phyloP scores from a whole-genome alignment of 2,888 invertebrate genomes.

The Diplolepis rosae region DNA sequence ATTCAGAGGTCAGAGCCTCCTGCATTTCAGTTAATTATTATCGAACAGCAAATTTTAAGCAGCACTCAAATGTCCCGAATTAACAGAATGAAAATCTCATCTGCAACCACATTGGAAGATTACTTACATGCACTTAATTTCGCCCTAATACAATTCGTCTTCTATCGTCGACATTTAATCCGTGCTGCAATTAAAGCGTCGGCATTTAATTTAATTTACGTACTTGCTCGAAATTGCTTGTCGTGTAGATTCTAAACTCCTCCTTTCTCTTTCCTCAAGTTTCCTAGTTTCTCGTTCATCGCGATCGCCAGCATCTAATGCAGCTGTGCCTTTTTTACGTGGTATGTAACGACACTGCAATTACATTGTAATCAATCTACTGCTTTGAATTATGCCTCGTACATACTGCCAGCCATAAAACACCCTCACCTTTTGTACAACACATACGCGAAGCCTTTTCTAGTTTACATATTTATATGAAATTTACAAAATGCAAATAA shows the following conservation, averaged over 20 bases:
- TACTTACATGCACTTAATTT: neutral
- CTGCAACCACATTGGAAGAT: neutral
- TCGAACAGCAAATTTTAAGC: neutral
- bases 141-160: slow-evolving; percentile 22
- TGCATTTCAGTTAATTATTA: neutral
- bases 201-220: slow-evolving; percentile 30
- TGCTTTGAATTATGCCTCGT: slow-evolving; percentile 36
- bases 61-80: neutral
- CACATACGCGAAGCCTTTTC: too few species aligned
- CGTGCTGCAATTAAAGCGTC: slow-evolving; percentile 28
- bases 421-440: too few species aligned
- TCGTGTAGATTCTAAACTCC: slow-evolving; percentile 16
- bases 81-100: slow-evolving; percentile 10
- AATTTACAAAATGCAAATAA: too few species aligned
- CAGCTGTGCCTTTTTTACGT: slow-evolving; percentile 10
- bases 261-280: slow-evolving; percentile 1
- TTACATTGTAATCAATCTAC: slow-evolving; percentile 57
- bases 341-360: slow-evolving; percentile 56
- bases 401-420: slow-evolving; percentile 12
- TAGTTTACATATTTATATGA: too few species aligned
- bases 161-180: slow-evolving; percentile 26
- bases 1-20: too few species aligned
- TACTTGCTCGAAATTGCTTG: slow-evolving; percentile 28
- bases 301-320: slow-evolving; percentile 1
- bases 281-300: slow-evolving; percentile 13